Evolutionary conservation across 1,140 invertebrate genomes (phyloP).

Genomic region (Latrodectus geometricus): DNA sequence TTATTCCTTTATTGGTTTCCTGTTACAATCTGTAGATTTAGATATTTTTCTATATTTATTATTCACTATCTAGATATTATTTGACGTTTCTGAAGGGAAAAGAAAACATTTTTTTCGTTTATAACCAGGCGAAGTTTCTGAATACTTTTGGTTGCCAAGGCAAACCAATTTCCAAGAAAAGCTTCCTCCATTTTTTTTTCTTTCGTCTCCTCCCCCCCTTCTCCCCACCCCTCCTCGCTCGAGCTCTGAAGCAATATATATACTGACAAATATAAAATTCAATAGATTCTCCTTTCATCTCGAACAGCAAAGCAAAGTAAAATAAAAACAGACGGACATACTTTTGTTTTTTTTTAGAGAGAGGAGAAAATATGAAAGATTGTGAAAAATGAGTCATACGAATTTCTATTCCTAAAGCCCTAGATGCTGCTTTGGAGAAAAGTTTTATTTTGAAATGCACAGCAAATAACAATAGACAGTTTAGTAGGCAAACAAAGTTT

Average conservation of each 20-base stretch:
- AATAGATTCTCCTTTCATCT: background rate
- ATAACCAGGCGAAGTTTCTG: background rate
- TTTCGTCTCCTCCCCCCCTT: background rate
- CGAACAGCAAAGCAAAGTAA: background rate
- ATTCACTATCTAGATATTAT: background rate
- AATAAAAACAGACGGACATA: background rate
- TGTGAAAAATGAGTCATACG: background rate
- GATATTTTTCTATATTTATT: background rate
- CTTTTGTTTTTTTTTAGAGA: background rate
- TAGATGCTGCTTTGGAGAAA: too few species aligned
- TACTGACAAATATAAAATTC: conserved; percentile 1
- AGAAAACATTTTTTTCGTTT: background rate
- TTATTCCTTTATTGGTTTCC: background rate
- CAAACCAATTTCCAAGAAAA: conserved; percentile 1
- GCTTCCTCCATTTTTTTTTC: background rate
- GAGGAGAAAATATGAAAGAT: background rate
- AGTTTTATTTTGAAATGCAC: too few species aligned
- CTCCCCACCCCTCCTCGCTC: background rate
- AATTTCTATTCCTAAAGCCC: too few species aligned
- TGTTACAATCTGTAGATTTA: background rate
- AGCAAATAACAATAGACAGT: too few species aligned
- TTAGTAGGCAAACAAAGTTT: too few species aligned
- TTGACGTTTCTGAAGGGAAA: background rate
- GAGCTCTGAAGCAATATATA: background rate
- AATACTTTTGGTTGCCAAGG: conserved; percentile 1